A percentile compares a stretch with the other conserved stretches of the same genome.
These are phyloP conservation scores for Polymixis lichenea DNA, from an alignment of 2,888 invertebrate species.

Conservation along the genomic window DNA sequence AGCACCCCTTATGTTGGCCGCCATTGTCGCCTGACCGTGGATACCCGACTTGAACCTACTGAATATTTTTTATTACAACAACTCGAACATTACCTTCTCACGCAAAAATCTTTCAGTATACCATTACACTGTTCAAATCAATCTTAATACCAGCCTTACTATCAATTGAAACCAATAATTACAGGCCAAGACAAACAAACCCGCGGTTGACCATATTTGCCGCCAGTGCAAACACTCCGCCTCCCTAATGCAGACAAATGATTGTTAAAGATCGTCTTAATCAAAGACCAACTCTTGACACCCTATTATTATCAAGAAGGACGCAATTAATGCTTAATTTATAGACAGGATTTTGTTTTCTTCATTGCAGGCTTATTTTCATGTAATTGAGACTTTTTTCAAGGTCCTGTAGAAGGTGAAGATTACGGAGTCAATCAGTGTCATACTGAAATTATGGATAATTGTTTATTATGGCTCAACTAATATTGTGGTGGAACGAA, in stretches of 20 bases:
- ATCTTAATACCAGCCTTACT: slow-evolving; percentile 24
- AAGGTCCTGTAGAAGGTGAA: neutral
- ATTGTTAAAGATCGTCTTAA: slow-evolving; percentile 65
- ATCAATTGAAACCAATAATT: slow-evolving; percentile 51
- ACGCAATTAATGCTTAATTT: slow-evolving; percentile 62
- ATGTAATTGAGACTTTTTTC: slow-evolving; percentile 32
- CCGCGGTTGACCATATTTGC: neutral
- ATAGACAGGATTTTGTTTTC: slow-evolving; percentile 33
- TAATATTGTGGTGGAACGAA: neutral
- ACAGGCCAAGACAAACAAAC: slow-evolving; percentile 28
- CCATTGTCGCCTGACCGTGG: no score
- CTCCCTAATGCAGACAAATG: slow-evolving; percentile 68
- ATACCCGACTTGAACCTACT: no score
- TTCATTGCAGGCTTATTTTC: slow-evolving; percentile 43
- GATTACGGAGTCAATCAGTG: neutral
- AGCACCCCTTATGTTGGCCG: no score
- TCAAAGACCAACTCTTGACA: slow-evolving; percentile 62
- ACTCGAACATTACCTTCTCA: neutral
- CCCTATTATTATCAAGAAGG: slow-evolving; percentile 53
- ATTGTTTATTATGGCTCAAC: neutral
- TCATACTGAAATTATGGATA: slow-evolving; percentile 14
- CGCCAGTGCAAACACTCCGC: slow-evolving; percentile 17
- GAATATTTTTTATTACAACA: neutral
- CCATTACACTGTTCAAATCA: slow-evolving; percentile 7
- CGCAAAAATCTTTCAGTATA: neutral